Percentiles rank a stretch among this genome's conserved stretches.
Conservation (phyloP, 2,113 vertebrate species). For the Anolis carolinensis region DNA sequence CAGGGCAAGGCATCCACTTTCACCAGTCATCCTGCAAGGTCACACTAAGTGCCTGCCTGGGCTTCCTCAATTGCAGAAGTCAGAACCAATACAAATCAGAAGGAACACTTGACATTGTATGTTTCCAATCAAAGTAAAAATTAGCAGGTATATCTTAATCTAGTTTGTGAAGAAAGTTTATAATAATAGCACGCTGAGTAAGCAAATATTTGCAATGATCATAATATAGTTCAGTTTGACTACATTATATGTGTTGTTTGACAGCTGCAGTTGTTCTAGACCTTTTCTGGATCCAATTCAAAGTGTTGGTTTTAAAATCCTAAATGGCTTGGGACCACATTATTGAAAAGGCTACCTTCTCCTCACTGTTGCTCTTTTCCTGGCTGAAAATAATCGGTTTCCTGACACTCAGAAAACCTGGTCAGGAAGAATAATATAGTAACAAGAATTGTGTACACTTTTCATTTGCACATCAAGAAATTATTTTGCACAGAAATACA, state of each 20-base stretch:
- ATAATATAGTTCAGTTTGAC: background rate
- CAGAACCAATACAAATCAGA: conserved; percentile 39
- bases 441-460: too few species aligned
- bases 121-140: conserved; percentile 47
- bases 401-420: too few species aligned
- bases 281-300: background rate
- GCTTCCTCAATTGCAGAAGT: conserved; percentile 21
- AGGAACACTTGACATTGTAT: conserved; percentile 29
- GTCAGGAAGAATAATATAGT: too few species aligned
- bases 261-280: background rate
- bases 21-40: conserved; percentile 23
- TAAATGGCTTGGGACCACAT: too few species aligned
- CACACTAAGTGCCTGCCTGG: background rate
- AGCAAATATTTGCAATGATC: conserved; percentile 11
- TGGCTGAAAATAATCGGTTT: too few species aligned
- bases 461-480: too few species aligned
- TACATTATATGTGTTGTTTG: background rate
- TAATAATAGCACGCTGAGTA: background rate
- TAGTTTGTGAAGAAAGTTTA: conserved; percentile 29
- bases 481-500: too few species aligned
- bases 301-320: background rate
- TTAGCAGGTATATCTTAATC: conserved; percentile 26
- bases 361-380: too few species aligned
- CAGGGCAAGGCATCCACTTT: background rate
- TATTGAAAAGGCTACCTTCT: too few species aligned